Evolutionary conservation across 2,888 invertebrate species (phyloP).

Genomic region (Zygothrica quintamaculata): DNA sequence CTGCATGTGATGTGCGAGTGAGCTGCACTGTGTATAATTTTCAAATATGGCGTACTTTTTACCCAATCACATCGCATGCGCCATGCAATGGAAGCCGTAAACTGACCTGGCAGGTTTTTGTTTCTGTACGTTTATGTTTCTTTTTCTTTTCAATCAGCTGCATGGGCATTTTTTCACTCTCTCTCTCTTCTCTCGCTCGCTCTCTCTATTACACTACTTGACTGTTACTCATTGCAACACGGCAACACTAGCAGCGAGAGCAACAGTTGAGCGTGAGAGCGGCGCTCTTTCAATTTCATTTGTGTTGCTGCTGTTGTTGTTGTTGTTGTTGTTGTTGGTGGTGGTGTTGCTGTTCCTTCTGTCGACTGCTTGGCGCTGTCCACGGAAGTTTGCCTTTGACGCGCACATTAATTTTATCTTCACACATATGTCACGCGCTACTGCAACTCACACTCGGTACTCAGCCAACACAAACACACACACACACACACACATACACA

Average conservation of each 20-base stretch:
- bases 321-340: conserved; percentile 9
- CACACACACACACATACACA: conserved; percentile 13
- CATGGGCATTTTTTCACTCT: conserved; percentile 34
- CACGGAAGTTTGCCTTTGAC: conserved; percentile 69
- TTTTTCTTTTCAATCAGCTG: conserved; percentile 25
- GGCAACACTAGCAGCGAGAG: conserved; percentile 75
- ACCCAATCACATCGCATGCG: conserved; percentile 85
- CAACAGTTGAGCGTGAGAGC: conserved; percentile 63
- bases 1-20: conserved; percentile 58
- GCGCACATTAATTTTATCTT: conserved; percentile 77
- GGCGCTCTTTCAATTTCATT: conserved; percentile 40
- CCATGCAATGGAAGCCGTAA: conserved; percentile 74
- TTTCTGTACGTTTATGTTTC: no score
- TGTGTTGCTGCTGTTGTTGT: neutral
- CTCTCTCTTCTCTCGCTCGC: conserved; percentile 34
- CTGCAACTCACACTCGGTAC: conserved; percentile 47
- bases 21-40: conserved; percentile 74
- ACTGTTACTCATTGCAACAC: no score
- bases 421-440: conserved; percentile 75
- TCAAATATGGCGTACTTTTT: conserved; percentile 84
- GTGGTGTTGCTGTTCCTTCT: neutral
- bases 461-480: no score
- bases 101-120: conserved; percentile 59
- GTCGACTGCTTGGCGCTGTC: conserved; percentile 29
- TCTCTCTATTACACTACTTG: no score